Evolutionary conservation across 2,888 invertebrate genomes (phyloP), one percentile per base, ranked within the genome.

Genomic region (Drosophila mayaguana): DNA sequence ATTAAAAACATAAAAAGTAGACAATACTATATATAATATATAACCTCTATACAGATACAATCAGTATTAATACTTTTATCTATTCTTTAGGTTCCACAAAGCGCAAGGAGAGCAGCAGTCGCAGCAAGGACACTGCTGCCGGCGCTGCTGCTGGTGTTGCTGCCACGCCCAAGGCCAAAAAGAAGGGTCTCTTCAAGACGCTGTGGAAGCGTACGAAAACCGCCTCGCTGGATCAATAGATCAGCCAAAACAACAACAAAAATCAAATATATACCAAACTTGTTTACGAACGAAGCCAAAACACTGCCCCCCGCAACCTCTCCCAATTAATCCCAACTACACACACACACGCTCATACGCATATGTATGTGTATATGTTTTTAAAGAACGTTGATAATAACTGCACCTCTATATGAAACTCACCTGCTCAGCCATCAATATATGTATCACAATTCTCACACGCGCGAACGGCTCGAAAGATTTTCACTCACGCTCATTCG

Each of bases 121-220:
- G 90, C 65, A 90, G 89, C 67, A 91, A 88, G 62, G 89, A 88
- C 53, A 90, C 81, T 73, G 88, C 83, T 65, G 53, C 22, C 16
- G 36, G 20, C 4, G 9, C 48, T 6, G 48, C 32, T 14, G 84
- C 88, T 63, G 66, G 80, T 63, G 74, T 75, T 45, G 56, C 63
- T 56, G 69, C 75, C 50, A 88, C 78, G 43, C 75, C 89, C 60
- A 92, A 92, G 72, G 86, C 92, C 64, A 96, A 96, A 81, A 97
- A 97, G 93, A 96, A 97, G 92, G 96, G 97, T 78, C 97, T 97
- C 93, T 97, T 97, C 94, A 96, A 96, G 93, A 96, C 95, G 92
- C 95, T 97, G 85, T 97, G 97, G 97, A 97, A 97, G 93, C 95
- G 96, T 90, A 97, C 97, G 81, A 95, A 97, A 81, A 97, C 97